Percentiles rank a stretch among this genome's conserved stretches.
Conservation (phyloP, 2,113 vertebrate species). For the Xiphorhynchus elegans region DNA sequence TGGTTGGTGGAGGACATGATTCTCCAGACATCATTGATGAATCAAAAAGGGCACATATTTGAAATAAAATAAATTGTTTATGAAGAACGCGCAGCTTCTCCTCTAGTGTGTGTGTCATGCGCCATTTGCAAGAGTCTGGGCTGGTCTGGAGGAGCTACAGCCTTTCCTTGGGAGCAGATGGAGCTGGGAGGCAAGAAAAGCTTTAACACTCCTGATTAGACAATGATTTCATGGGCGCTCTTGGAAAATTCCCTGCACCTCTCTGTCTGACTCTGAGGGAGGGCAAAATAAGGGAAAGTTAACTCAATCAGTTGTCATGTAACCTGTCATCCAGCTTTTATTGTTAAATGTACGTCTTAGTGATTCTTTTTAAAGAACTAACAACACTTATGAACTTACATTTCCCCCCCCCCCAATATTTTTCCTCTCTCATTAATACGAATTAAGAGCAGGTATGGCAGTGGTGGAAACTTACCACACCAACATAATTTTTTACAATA, state of each 20-base stretch:
- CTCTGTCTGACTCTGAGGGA: background rate
- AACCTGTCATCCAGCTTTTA: background rate
- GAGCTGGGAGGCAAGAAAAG: background rate
- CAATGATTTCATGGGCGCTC: rapidly evolving
- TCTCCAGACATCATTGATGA: conserved; percentile 60
- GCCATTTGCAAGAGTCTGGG: background rate
- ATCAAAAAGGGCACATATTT: conserved; percentile 77
- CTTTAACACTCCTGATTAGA: background rate
- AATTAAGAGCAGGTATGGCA: background rate
- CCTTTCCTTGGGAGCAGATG: background rate
- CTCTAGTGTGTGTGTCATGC: background rate
- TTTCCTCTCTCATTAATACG: background rate
- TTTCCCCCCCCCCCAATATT: background rate
- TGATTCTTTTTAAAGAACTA: background rate
- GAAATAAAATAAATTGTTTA: conserved; percentile 76
- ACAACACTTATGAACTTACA: background rate
- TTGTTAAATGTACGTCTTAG: background rate
- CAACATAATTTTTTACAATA: background rate
- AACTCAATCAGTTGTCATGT: background rate
- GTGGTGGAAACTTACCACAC: background rate
- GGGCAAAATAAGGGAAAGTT: background rate
- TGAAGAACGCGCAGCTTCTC: conserved; percentile 36
- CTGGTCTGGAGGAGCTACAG: background rate
- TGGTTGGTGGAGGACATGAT: conserved; percentile 64
- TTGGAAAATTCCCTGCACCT: background rate